A percentile compares a stretch with the other conserved stretches of the same genome.
These are phyloP conservation scores for Lutjanus campechanus DNA, from an alignment of 2,797 vertebrate species.

Conservation along the genomic window DNA sequence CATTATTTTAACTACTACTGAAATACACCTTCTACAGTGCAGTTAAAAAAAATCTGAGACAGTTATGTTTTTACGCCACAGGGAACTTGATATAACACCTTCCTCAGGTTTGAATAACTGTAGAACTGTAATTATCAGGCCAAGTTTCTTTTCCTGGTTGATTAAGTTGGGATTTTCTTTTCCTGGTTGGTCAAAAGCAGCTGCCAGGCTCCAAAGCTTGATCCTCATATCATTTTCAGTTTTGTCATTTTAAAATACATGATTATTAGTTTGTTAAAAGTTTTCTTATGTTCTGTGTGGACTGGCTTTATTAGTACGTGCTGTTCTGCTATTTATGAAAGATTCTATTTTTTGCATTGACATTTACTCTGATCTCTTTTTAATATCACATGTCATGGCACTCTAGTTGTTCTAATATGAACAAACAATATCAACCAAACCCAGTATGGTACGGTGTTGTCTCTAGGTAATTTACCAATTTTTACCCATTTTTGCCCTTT, in stretches of 20 bases:
- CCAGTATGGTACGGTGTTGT: no score
- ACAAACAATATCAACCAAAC: neutral
- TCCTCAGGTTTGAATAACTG: neutral
- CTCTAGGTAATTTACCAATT: no score
- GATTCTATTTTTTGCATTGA: neutral
- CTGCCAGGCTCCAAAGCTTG: neutral
- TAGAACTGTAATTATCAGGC: neutral
- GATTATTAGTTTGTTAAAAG: neutral
- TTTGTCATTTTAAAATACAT: neutral
- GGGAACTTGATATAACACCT: neutral
- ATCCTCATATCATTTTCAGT: neutral
- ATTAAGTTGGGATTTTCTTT: neutral
- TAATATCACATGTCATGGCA: neutral
- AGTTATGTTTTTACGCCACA: neutral
- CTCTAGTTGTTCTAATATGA: no score
- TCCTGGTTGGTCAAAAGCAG: conserved; percentile 1
- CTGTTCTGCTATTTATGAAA: neutral
- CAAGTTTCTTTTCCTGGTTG: conserved; percentile 1
- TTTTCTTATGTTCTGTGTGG: no score
- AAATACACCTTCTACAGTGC: no score
- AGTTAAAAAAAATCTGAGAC: neutral
- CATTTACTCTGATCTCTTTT: neutral
- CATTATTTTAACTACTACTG: no score
- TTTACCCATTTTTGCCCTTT: no score
- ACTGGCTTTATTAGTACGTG: no score